These are phyloP conservation scores for Eupithecia insigniata DNA, from an alignment of 2,888 invertebrate genomes.

Conservation along the genomic window DNA sequence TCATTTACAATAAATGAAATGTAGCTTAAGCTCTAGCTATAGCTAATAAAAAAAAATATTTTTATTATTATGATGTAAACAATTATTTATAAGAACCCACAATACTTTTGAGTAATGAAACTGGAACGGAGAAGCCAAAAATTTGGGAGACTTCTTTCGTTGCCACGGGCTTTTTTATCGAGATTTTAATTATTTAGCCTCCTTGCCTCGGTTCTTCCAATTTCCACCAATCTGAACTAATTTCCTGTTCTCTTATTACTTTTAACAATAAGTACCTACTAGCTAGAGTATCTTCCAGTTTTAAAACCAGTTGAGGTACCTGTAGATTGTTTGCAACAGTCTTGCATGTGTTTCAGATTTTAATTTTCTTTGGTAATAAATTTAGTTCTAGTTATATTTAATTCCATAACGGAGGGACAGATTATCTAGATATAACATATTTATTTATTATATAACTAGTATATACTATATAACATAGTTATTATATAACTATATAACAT, in stretches of 20 bases:
- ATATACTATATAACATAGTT: too few relatives aligned
- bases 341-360: too few relatives aligned
- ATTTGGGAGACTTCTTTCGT: background rate
- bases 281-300: too few relatives aligned
- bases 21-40: too few relatives aligned
- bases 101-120: background rate
- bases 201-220: background rate
- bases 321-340: too few relatives aligned
- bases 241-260: background rate
- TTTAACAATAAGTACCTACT: too few relatives aligned
- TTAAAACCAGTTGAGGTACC: too few relatives aligned
- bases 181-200: conserved; percentile 1
- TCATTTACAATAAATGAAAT: background rate
- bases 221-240: background rate
- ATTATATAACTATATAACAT: too few relatives aligned
- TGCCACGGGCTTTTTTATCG: background rate
- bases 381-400: background rate
- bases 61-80: too few relatives aligned
- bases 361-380: too few relatives aligned
- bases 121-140: background rate
- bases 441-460: background rate
- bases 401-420: background rate
- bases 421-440: background rate
- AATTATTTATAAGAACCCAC: background rate
- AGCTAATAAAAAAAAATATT: too few relatives aligned